Conservation (phyloP, 2,888 invertebrate species). For the Nemoura dubitans region DNA sequence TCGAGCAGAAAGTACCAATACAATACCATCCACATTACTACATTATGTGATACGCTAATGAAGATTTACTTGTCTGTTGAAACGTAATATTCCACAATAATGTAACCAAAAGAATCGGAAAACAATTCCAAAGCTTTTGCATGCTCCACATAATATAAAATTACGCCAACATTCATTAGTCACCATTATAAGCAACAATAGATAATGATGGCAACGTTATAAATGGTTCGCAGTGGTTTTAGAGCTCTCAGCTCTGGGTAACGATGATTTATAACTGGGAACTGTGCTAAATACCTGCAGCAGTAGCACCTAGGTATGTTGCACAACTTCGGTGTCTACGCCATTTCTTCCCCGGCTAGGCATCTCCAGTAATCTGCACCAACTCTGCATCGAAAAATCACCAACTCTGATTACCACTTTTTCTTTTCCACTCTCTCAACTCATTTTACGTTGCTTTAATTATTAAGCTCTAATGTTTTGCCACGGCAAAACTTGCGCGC, state of each 20-base stretch:
- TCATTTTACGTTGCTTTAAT: neutral
- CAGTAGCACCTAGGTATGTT: neutral
- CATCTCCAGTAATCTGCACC: too few relatives aligned
- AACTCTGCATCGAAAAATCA: too few relatives aligned
- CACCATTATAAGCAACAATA: neutral
- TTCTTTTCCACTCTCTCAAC: neutral
- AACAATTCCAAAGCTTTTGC: neutral
- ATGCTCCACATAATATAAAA: neutral
- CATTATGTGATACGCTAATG: neutral
- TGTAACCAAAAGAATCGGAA: neutral
- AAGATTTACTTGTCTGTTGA: neutral
- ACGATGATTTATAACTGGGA: neutral
- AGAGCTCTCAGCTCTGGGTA: neutral
- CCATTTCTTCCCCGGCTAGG: neutral
- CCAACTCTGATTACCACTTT: neutral
- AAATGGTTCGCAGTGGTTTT: neutral
- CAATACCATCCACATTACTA: neutral
- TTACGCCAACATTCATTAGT: neutral
- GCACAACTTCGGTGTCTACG: neutral
- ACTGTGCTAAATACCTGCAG: neutral
- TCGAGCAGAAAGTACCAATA: neutral
- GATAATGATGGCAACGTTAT: neutral
- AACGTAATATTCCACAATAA: neutral
- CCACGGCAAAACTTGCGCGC: neutral
- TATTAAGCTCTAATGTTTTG: neutral